Evolutionary conservation across 2,797 vertebrate species (phyloP), one percentile per base, ranked within the genome.

Genomic region (Bradypus variegatus): DNA sequence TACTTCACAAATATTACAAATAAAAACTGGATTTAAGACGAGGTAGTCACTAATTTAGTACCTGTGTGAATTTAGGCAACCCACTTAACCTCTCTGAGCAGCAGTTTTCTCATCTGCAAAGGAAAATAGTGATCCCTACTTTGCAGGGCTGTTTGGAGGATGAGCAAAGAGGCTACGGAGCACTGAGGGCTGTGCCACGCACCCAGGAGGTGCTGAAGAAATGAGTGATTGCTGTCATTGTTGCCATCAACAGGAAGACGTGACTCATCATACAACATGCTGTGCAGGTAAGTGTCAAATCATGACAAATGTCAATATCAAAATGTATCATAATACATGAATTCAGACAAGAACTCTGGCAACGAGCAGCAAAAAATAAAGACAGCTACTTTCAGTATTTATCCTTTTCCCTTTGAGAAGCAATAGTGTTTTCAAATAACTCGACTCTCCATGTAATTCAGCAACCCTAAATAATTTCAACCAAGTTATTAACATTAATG

Each of bases 351-450:
- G 38, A 64, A 50, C 29, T 64, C 38, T 27, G 25, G 2, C 16
- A 23, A 45, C 3, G 53, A 58, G 58, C 21, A 9, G 58, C 21
- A 58, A 50, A 79, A 73, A 86, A 73, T 21, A 72, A 62, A 79
- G 62, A 55, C 0, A 2, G 33, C 41, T 45, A 53, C 65, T 77
- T 90, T 88, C 41, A 48, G 41, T 55, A 81, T 64, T 82, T 58
- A 48, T 36, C 88, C 88, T 84, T 86, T 88, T 88, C 58, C 83
- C 65, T 77, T 16, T 73, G 84, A 91, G n/a, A 88, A 93, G 93
- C 55, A 19, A 78, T 0, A 21, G 11, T n/a, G 36, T 67, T 88
- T 90, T 41, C 86, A 72, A 91, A 53, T 64, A 76, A 73, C 36
- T 91, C 84, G 67, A 36, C 89, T 93, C 83, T 89, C 90, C 13